Evolutionary conservation across 2,888 invertebrate genomes (phyloP).

Genomic region (Colostygia pectinataria): DNA sequence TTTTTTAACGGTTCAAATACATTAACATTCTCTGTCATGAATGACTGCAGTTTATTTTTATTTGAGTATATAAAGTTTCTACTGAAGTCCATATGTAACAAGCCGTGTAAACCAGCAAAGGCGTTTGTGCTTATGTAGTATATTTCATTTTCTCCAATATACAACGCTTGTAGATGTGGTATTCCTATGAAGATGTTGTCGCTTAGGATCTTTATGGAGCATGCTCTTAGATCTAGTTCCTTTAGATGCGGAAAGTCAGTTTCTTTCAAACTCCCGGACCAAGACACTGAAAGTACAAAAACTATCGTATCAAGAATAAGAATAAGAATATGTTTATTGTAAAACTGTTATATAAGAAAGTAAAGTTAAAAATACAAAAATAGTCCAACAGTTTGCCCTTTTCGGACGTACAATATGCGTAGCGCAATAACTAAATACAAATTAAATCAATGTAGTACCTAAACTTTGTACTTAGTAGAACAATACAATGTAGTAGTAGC

Average conservation of each 20-base stretch:
- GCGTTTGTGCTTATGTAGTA: conserved; percentile 57
- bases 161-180: conserved; percentile 69
- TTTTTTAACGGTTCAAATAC: conserved; percentile 42
- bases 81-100: conserved; percentile 81
- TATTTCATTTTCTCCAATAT: conserved; percentile 80
- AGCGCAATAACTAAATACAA: too few species aligned
- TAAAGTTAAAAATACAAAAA: too few species aligned
- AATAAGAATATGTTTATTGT: too few species aligned
- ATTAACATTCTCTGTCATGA: conserved; percentile 40
- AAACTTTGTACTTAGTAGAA: too few species aligned
- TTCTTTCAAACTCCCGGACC: conserved; percentile 53
- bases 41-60: conserved; percentile 29
- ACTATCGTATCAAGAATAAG: too few species aligned
- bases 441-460: too few species aligned
- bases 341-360: too few species aligned
- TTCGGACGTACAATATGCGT: too few species aligned
- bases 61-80: conserved; percentile 53
- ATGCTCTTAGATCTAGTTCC: conserved; percentile 83
- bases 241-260: conserved; percentile 58
- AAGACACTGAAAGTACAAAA: conserved; percentile 36
- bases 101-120: conserved; percentile 59
- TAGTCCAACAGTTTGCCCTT: too few species aligned
- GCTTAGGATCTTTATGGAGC: conserved; percentile 73
- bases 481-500: too few species aligned
- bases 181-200: conserved; percentile 70